Evolutionary conservation across 2,888 invertebrate genomes (phyloP).

Genomic region (Aleiodes leptofemur): DNA sequence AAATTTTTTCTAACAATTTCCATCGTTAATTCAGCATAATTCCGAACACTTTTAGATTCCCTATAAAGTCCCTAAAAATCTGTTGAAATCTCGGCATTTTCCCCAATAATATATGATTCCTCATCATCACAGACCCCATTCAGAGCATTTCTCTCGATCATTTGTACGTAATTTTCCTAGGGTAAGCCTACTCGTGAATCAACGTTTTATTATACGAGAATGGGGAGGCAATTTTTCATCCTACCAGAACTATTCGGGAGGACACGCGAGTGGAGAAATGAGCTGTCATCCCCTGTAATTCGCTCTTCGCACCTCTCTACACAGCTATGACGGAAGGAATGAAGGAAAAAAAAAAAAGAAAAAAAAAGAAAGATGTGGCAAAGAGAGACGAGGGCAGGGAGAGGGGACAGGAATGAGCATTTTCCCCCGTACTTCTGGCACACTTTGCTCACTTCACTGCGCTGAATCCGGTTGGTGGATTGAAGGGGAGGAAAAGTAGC

Average conservation of each 20-base stretch:
- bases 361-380: neutral
- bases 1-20: too few species aligned
- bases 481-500: neutral
- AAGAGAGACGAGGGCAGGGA: neutral
- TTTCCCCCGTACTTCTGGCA: slow-evolving; percentile 13
- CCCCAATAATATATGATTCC: too few species aligned
- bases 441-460: slow-evolving; percentile 33
- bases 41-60: too few species aligned
- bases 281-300: slow-evolving; percentile 55
- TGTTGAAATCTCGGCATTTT: too few species aligned
- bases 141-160: too few species aligned
- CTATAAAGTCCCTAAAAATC: too few species aligned
- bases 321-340: neutral
- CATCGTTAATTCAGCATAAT: too few species aligned
- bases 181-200: too few species aligned
- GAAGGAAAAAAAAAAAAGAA: neutral
- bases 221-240: slow-evolving; percentile 49
- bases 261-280: slow-evolving; percentile 51
- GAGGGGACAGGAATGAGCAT: neutral
- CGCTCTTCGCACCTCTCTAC: slow-evolving; percentile 46
- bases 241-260: slow-evolving; percentile 31
- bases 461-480: slow-evolving; percentile 2
- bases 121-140: too few species aligned
- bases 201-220: too few species aligned
- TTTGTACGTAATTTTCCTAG: too few species aligned